Evolutionary conservation across 1,140 invertebrate species (phyloP).

Genomic region (Nixonia krombeini): DNA sequence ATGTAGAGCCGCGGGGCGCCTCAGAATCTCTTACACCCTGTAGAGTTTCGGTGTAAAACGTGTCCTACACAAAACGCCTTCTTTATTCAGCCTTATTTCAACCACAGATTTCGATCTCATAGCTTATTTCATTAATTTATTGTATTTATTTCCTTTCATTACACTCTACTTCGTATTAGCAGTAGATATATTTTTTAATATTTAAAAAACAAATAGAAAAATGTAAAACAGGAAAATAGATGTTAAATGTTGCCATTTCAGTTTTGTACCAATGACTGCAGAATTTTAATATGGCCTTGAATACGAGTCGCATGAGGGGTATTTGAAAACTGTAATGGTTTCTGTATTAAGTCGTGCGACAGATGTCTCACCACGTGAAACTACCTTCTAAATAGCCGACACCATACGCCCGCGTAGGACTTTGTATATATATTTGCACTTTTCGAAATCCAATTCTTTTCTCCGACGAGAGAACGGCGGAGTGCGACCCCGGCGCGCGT

Average conservation of each 20-base stretch:
- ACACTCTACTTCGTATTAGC: too few relatives aligned
- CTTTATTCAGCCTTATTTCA: too few relatives aligned
- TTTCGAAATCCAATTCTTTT: constrained; percentile 50
- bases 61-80: constrained; percentile 32
- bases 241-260: too few relatives aligned
- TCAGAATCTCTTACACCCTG: constrained; percentile 28
- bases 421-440: constrained; percentile 34
- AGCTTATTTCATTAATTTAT: too few relatives aligned
- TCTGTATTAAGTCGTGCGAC: constrained; percentile 57
- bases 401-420: constrained; percentile 28
- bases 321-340: constrained; percentile 33
- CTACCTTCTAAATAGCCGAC: constrained; percentile 56
- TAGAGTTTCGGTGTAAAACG: constrained; percentile 41
- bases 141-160: too few relatives aligned
- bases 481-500: constrained; percentile 31
- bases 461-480: constrained; percentile 16
- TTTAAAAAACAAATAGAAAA: too few relatives aligned
- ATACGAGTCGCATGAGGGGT: constrained; percentile 33
- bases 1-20: constrained; percentile 46
- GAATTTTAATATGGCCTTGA: too few relatives aligned
- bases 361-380: constrained; percentile 64
- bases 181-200: too few relatives aligned
- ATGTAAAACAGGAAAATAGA: too few relatives aligned
- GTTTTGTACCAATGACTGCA: too few relatives aligned
- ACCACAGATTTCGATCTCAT: too few relatives aligned